Base-by-base conservation (phyloP, 2,113 vertebrate genomes). In the Isurus oxyrinchus region DNA sequence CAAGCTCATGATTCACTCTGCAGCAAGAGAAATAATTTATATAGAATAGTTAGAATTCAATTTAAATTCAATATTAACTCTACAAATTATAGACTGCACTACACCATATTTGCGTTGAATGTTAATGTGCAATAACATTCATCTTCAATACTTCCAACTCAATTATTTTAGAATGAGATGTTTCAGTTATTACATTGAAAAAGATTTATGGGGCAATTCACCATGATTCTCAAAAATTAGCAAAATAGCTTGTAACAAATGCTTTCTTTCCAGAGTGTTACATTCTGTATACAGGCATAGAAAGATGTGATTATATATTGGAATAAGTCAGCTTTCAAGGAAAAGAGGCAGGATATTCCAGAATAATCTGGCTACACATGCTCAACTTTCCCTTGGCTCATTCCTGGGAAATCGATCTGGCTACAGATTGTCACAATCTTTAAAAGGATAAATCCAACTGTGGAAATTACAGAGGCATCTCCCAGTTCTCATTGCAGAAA, bases 51-150 rank as follows among this genome's bases (percentile, higher is more conserved):
- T 90, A 84, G 79, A 93, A 93, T 63, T 63, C n/a, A 94, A 94
- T 94, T 94, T 94, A 72, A 72, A 53, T 95, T 53, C 27, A 72
- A 72, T 76, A 95, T 53, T 95, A 69, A 72, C 66, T 44, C 66
- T 53, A 95, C 66, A 53, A 95, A 72, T 76, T 31, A 95, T 13
- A 5, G 66, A 53, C 35, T 67, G n/a, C 94, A 69, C 23, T 72
- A 31, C 49, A 27, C 44, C 31, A 49, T 6, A 49, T 72, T 95
- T 95, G 44, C 27, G 27, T 11, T 53, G 94, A 31, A 7, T n/a
- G 57, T 44, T 44, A 44, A 94, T 49, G 21, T 63, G 6, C 57
- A 67, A 95, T 72, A 55, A 49, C 44, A 95, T 95, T 95, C 49
- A 31, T 27, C 67, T 53, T 72, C 8, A 27, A 72, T 55, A 14